Base-by-base conservation (phyloP, 2,797 vertebrate species). In the Sphenopsis melanotis region DNA sequence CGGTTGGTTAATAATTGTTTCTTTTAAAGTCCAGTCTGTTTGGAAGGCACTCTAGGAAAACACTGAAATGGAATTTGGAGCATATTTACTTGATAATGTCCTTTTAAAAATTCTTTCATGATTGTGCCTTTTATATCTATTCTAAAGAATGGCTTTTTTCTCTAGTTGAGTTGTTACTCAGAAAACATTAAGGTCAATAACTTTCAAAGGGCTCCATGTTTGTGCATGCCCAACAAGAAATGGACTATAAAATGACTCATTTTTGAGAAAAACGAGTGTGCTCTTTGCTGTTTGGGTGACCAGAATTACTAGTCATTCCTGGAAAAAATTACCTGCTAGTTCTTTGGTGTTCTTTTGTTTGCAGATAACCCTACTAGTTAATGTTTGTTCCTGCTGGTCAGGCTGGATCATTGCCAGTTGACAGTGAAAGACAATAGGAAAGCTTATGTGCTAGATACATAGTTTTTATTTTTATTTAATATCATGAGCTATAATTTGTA, bases 371-470 rank as follows among this genome's bases (percentile, higher is more conserved):
- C 57, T 78, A 30, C 70, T 93, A 91, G 77, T 92, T 93, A 83
- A 44, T 78, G 47, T 77, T 96, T 95, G 91, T 94, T 93, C 97
- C 97, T 98, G 97, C 97, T 97, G 97, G 98, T 87, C 96, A 91
- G 97, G 97, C 94, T 87, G 80, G 64, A 80, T 94, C 69, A 78
- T 96, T 95, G 91, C 95, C 96, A 94, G 79, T 96, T 92, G 91
- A 87, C 95, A 92, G 82, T 91, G 87, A 91, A 92, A 92, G 85
- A 92, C 65, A 89, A 81, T 95, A 96, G 95, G 70, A 91, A 96
- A 86, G 94, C 68, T 88, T 95, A 89, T 75, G n/a, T 93, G 53
- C 71, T 95, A 83, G 86, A 92, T 80, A 59, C 39, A 46, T 92
- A 69, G 79, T 77, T 91, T 93, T 94, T 89, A 82, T 91, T 93